A percentile compares a stretch with the other conserved stretches of the same genome.
phyloP scores from a whole-genome alignment of 1,140 invertebrate species.

The Magallana ariakensis region DNA sequence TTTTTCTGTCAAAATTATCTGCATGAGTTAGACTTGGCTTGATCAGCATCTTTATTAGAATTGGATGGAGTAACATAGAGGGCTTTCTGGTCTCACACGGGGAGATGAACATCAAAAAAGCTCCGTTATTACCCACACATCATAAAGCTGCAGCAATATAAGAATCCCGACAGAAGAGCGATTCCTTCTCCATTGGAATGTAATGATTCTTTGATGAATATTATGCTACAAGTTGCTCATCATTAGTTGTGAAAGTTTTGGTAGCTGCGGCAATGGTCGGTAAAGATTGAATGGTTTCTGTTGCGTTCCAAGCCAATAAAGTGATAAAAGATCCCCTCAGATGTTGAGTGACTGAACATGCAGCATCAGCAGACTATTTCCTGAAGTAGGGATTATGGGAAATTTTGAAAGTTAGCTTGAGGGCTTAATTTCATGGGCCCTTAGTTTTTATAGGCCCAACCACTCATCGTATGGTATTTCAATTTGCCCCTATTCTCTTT shows the following conservation, averaged over 20 bases:
- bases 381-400: constrained; percentile 6
- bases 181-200: not conserved
- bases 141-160: not conserved
- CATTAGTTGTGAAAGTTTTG: not conserved
- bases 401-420: not conserved
- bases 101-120: not conserved
- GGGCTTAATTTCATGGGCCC: not conserved
- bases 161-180: not conserved
- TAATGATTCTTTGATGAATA: constrained; percentile 19
- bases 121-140: not conserved
- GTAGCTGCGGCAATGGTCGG: not conserved
- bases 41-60: not conserved
- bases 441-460: not conserved
- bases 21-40: too few species aligned
- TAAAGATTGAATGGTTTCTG: not conserved
- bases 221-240: not conserved
- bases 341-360: constrained; percentile 12
- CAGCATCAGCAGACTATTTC: not conserved
- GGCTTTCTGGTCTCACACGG: not conserved
- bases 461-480: not conserved
- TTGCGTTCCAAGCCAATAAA: not conserved
- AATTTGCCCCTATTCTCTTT: not conserved
- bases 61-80: not conserved
- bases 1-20: too few species aligned
- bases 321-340: not conserved